A percentile compares a stretch with the other conserved stretches of the same genome.
Conservation (phyloP, 1,140 invertebrate species). For the Drosophila arawakana region DNA sequence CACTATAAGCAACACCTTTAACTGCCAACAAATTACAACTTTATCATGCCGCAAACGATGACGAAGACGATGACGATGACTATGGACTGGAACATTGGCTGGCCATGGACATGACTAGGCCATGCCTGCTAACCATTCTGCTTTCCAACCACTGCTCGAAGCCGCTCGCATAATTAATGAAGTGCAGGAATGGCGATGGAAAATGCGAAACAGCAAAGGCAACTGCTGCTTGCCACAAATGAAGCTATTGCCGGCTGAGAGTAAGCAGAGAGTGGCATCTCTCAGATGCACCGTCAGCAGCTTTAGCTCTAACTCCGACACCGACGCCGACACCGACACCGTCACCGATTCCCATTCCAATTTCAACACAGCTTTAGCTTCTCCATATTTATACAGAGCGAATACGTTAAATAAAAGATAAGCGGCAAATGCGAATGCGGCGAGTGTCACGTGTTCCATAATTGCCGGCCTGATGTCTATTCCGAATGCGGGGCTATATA, state of each 20-base stretch:
- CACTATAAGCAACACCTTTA: constrained; percentile 83
- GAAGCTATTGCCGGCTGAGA: constrained; percentile 67
- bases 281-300: background rate
- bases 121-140: constrained; percentile 6
- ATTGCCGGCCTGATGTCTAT: constrained; percentile 33
- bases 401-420: constrained; percentile 81
- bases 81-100: constrained; percentile 34
- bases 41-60: constrained; percentile 79
- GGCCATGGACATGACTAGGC: constrained; percentile 30
- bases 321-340: background rate
- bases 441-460: constrained; percentile 72
- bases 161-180: constrained; percentile 79
- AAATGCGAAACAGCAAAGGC: constrained; percentile 4
- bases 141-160: constrained; percentile 8
- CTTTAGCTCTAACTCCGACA: constrained; percentile 9
- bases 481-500: background rate
- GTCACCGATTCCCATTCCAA: constrained; percentile 1
- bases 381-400: constrained; percentile 80
- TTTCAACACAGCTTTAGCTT: constrained; percentile 31
- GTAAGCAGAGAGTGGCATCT: constrained; percentile 21
- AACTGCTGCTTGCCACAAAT: constrained; percentile 57
- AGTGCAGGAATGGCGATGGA: constrained; percentile 65
- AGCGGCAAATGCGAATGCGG: constrained; percentile 61
- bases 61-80: constrained; percentile 23
- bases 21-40: constrained; percentile 83